Percentiles rank a stretch among this genome's conserved stretches.
Conservation (phyloP, 2,113 vertebrate genomes). For the Gambusia holbrooki region DNA sequence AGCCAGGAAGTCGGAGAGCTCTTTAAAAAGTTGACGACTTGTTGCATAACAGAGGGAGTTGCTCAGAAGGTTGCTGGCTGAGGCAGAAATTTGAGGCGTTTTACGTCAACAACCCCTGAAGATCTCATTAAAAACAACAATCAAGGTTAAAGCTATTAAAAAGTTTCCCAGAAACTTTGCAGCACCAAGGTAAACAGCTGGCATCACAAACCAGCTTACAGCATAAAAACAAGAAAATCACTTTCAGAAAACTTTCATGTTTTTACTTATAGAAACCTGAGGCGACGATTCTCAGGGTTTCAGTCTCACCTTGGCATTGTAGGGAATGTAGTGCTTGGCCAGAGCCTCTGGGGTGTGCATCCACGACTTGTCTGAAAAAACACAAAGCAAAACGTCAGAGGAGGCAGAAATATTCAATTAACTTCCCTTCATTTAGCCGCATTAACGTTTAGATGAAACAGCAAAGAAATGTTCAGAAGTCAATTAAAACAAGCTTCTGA, state of each 20-base stretch:
- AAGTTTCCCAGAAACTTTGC: conserved; percentile 25
- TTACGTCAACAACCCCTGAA: conserved; percentile 2
- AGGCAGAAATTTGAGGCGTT: conserved; percentile 14
- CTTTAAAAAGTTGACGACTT: conserved; percentile 5
- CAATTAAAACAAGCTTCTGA: neutral
- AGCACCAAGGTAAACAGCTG: conserved; percentile 17
- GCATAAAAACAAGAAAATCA: neutral
- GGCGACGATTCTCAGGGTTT: neutral
- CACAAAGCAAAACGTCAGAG: conserved; percentile 55
- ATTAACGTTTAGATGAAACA: too few species aligned
- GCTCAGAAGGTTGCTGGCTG: neutral
- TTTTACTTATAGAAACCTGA: neutral
- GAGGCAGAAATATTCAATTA: neutral
- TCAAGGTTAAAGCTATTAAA: conserved; percentile 11
- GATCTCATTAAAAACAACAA: conserved; percentile 26
- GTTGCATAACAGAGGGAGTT: neutral
- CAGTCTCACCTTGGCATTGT: conserved; percentile 93
- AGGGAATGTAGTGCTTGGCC: conserved; percentile 97
- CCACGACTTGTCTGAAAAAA: conserved; percentile 97
- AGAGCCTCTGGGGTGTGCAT: conserved; percentile 98
- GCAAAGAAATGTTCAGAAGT: too few species aligned
- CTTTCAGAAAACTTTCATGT: neutral
- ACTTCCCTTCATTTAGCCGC: neutral
- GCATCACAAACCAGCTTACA: neutral
- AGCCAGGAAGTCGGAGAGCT: conserved; percentile 7